A percentile compares a stretch with the other conserved stretches of the same genome.
Conservation (phyloP, 2,888 invertebrate species). For the Hedychridium roseum region DNA sequence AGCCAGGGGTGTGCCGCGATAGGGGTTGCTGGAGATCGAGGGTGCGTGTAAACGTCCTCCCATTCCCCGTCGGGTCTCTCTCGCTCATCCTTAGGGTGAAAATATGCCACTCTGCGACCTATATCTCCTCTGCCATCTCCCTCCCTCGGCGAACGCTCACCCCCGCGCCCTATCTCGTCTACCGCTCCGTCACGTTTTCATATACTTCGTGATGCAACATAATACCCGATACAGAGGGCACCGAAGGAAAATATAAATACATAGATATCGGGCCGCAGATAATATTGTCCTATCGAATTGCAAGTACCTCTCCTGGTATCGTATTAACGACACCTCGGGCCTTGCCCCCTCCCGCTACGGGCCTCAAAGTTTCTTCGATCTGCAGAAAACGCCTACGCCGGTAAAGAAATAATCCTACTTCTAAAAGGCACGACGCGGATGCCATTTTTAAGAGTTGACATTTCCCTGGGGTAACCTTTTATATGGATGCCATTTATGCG, state of each 20-base stretch:
- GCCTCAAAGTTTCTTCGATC: too few relatives aligned
- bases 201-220: background rate
- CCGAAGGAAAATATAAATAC: conserved; percentile 2
- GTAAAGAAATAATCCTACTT: too few relatives aligned
- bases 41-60: conserved; percentile 30
- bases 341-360: too few relatives aligned
- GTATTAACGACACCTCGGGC: too few relatives aligned
- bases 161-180: background rate
- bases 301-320: too few relatives aligned
- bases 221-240: background rate
- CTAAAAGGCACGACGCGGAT: too few relatives aligned
- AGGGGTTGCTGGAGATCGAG: conserved; percentile 6
- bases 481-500: too few relatives aligned
- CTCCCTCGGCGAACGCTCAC: background rate
- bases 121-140: background rate
- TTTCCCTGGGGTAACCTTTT: too few relatives aligned
- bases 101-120: conserved; percentile 22
- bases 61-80: background rate
- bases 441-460: too few relatives aligned
- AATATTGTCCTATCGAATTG: conserved; percentile 4
- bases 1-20: conserved; percentile 1
- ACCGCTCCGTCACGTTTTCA: background rate
- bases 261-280: background rate
- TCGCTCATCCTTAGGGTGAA: conserved; percentile 21
- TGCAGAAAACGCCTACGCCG: too few relatives aligned